Conservation (phyloP, 2,888 invertebrate species). For the Trissolcus brochymenae region DNA sequence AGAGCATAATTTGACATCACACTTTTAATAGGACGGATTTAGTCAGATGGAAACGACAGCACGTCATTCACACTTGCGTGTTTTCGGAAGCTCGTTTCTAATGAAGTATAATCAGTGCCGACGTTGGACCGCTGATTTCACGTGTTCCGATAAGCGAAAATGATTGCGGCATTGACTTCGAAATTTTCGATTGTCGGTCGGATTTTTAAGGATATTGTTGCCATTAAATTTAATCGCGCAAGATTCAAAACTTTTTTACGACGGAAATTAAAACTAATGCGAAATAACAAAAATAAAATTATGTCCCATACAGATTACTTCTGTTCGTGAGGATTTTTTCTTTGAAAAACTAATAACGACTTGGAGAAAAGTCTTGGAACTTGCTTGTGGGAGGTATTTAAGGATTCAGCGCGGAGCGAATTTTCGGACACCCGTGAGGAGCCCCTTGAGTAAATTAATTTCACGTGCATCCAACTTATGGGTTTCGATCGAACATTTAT, state of each 20-base stretch:
- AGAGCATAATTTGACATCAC: too few species aligned
- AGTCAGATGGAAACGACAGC: constrained; percentile 3
- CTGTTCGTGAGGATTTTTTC: too few species aligned
- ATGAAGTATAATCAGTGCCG: constrained; percentile 14
- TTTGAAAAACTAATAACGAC: background rate
- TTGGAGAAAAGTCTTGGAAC: background rate
- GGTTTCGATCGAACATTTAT: constrained; percentile 4
- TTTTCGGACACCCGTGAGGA: background rate
- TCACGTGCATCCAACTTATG: background rate
- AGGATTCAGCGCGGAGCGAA: background rate
- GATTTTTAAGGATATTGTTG: constrained; percentile 9
- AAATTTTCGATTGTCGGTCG: background rate
- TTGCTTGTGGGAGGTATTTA: background rate
- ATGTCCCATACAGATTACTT: too few species aligned
- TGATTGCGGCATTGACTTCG: background rate
- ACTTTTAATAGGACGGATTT: too few species aligned
- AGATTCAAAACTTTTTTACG: too few species aligned
- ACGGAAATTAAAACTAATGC: too few species aligned
- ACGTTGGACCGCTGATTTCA: constrained; percentile 1
- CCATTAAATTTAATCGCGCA: constrained; percentile 7
- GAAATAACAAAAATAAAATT: too few species aligned
- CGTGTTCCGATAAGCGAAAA: background rate
- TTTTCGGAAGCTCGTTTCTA: background rate
- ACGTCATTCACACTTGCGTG: constrained; percentile 5
- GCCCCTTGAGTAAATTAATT: constrained; percentile 20